Conservation (phyloP, 1,140 invertebrate genomes). For the Prorops nasuta region DNA sequence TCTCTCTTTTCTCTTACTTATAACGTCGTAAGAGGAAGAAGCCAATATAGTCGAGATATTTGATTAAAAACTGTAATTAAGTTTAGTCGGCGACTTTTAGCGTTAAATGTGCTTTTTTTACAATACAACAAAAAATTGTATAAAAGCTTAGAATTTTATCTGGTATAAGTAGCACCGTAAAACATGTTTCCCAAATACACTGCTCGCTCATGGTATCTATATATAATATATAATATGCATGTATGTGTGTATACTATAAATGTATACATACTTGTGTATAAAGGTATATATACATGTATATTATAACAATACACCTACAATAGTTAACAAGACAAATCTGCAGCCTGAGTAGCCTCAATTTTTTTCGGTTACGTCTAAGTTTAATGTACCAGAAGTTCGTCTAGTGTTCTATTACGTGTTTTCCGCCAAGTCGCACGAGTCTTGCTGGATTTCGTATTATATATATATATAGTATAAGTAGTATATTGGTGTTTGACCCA, state of each 20-base stretch:
- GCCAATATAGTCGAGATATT: no score
- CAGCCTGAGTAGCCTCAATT: constrained; percentile 25
- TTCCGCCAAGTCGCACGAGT: constrained; percentile 12
- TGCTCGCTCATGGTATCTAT: constrained; percentile 41
- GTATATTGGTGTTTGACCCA: constrained; percentile 4
- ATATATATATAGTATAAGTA: no score
- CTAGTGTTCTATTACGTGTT: constrained; percentile 24
- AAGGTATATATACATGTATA: constrained; percentile 18
- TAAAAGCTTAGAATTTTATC: no score
- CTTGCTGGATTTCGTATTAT: constrained; percentile 3
- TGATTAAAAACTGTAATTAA: background rate
- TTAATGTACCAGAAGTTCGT: constrained; percentile 36
- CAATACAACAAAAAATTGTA: no score
- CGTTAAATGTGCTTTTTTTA: no score
- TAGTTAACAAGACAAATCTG: constrained; percentile 53
- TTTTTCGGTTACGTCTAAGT: constrained; percentile 36
- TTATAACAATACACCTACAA: constrained; percentile 48
- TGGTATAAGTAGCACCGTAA: no score
- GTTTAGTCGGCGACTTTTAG: no score
- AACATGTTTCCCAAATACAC: constrained; percentile 34
- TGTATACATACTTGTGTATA: background rate
- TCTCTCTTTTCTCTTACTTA: no score
- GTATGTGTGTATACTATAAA: background rate
- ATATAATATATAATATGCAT: constrained; percentile 21
- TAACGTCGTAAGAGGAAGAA: no score